Evolutionary conservation across 1,140 invertebrate species (phyloP).

Genomic region (Hycleus phaleratus): DNA sequence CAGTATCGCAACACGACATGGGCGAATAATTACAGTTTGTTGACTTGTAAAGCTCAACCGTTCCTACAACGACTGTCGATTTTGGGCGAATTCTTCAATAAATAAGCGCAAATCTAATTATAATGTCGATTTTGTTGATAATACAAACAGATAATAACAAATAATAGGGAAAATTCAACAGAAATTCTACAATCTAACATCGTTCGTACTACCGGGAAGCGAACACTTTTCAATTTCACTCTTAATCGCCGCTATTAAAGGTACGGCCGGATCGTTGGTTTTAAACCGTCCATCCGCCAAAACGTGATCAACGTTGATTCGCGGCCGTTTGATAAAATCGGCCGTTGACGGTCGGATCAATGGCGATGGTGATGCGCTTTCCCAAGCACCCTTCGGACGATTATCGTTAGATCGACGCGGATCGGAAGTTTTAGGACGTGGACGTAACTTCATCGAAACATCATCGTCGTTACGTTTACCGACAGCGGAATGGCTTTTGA

Average conservation of each 20-base stretch:
- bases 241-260: conserved; percentile 55
- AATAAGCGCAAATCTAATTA: conserved; percentile 9
- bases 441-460: conserved; percentile 12
- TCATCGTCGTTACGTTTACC: conserved; percentile 32
- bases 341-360: conserved; percentile 47
- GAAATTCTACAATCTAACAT: conserved; percentile 24
- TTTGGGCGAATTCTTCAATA: conserved; percentile 54
- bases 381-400: conserved; percentile 43
- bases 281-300: conserved; percentile 44
- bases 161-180: conserved; percentile 2
- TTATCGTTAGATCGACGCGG: conserved; percentile 7
- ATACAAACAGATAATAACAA: no score
- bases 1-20: conserved; percentile 43
- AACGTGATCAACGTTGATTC: conserved; percentile 44
- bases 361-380: conserved; percentile 38
- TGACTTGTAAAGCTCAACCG: conserved; percentile 57
- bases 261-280: conserved; percentile 53
- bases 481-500: conserved; percentile 44
- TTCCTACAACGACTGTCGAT: conserved; percentile 59
- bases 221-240: conserved; percentile 51
- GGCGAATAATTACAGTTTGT: conserved; percentile 45
- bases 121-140: no score
- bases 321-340: conserved; percentile 37
- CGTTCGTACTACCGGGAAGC: conserved; percentile 33
- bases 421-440: conserved; percentile 40